Percentiles rank a stretch among this genome's conserved stretches.
phyloP scores from a whole-genome alignment of 2,888 invertebrate genomes.

The Acleris emargana region DNA sequence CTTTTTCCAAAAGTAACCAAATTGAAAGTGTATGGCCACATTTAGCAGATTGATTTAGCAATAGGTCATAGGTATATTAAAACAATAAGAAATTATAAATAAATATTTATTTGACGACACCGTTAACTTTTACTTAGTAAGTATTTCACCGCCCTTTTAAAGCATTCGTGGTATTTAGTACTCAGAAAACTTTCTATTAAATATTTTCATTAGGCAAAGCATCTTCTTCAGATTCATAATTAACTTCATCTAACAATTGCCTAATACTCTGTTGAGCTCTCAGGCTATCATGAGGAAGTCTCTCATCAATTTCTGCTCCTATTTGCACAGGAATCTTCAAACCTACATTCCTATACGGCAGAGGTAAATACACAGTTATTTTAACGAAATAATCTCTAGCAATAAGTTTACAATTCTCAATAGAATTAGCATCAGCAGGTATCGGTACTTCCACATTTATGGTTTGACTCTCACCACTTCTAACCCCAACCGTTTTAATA shows the following conservation, averaged over 20 bases:
- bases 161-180: too few species aligned
- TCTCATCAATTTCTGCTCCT: constrained; percentile 19
- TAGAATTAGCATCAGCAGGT: constrained; percentile 29
- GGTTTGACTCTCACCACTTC: constrained; percentile 29
- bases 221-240: not conserved
- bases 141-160: too few species aligned
- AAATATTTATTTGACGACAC: too few species aligned
- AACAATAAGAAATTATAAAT: too few species aligned
- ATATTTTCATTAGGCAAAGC: too few species aligned
- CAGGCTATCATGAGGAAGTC: not conserved
- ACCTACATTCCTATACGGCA: constrained; percentile 25
- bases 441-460: constrained; percentile 33
- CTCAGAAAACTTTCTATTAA: too few species aligned
- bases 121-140: too few species aligned
- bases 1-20: too few species aligned
- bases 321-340: constrained; percentile 40
- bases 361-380: constrained; percentile 32
- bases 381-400: constrained; percentile 35
- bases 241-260: constrained; percentile 37
- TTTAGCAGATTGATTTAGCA: too few species aligned
- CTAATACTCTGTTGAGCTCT: constrained; percentile 29
- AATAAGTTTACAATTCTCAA: constrained; percentile 37
- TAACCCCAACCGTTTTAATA: constrained; percentile 24
- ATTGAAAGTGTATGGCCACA: too few species aligned
- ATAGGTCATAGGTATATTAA: too few species aligned